Evolutionary conservation across 2,888 invertebrate genomes (phyloP), one percentile per base, ranked within the genome.

Genomic region (Dascillus cervinus): DNA sequence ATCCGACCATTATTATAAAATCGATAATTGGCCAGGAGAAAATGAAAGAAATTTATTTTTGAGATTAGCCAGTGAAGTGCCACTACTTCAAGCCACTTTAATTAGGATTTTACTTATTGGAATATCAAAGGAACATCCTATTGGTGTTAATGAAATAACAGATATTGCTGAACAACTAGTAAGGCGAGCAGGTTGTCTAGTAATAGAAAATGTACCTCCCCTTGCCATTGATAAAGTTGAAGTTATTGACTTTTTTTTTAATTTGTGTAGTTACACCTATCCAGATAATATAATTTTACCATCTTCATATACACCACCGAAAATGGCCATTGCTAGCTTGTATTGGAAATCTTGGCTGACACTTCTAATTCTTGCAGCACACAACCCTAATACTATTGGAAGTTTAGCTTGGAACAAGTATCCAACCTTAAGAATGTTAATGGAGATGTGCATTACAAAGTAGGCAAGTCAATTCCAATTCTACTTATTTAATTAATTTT

Each of bases 371-470:
- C 67, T 96, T 43, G 82, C 88, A 9, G 91, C 95, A 0, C 94
- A 94, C 65, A 96, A 95, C 73, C 92, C 96, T 0, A 68, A 76
- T 1, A 77, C 79, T 8, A 86, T 94, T 66, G 95, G 95, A 6
- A 78, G 79, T 44, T 70, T 83, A 31, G 89, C 87, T 17, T 94
- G 94, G 82, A 78, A 82, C 50, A 80, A 82, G 46, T 96, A 94
- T 68, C 91, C 95, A 10, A 94, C 87, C 26, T 73, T 96, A 43
- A 73, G 87, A 40, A 82, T 83, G 52, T 72, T 96, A 43, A 92
- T 96, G 76, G 95, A 96, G 69, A 91, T 91, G 82, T 90, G 91
- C 52, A 96, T 96, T 58, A 96, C 95, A 5, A 90, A 87, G 81
- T 84, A 57, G 67, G 72, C 67, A 21, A 15, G 22, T 17, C 13